Evolutionary conservation across 2,797 vertebrate genomes (phyloP).

Genomic region (Rhinoraja longicauda): DNA sequence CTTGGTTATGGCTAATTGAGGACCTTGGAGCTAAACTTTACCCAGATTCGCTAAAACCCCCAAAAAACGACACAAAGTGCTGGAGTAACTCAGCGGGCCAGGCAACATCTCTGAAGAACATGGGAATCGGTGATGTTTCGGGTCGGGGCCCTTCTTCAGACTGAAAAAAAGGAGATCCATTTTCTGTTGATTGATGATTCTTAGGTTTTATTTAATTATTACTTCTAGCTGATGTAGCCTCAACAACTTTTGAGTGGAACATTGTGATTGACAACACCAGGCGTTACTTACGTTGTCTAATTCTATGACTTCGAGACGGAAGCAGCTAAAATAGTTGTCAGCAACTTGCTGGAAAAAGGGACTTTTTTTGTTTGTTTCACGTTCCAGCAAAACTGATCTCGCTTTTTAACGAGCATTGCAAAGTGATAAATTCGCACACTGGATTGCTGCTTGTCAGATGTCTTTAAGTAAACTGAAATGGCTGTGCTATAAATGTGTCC

Average conservation of each 20-base stretch:
- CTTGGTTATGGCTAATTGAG: not conserved
- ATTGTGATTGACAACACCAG: not conserved
- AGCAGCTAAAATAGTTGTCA: not conserved
- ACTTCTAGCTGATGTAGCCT: not conserved
- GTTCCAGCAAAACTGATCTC: not conserved
- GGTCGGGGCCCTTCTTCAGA: no score
- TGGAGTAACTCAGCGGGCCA: no score
- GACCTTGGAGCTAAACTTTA: not conserved
- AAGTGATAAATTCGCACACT: conserved; percentile 20
- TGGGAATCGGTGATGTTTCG: no score
- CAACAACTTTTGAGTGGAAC: not conserved
- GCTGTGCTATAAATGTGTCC: conserved; percentile 66
- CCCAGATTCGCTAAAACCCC: no score
- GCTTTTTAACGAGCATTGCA: conserved; percentile 18
- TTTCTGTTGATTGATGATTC: not conserved
- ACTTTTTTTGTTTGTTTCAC: not conserved
- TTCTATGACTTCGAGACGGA: not conserved
- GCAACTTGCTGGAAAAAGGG: not conserved
- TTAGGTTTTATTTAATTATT: not conserved
- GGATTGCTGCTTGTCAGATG: conserved; percentile 17
- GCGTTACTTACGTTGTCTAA: not conserved
- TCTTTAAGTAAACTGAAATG: conserved; percentile 19
- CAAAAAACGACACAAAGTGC: not conserved
- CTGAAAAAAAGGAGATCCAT: no score
- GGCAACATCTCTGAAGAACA: no score